Evolutionary conservation across 2,797 vertebrate genomes (phyloP).

Genomic region (Falco berigora): DNA sequence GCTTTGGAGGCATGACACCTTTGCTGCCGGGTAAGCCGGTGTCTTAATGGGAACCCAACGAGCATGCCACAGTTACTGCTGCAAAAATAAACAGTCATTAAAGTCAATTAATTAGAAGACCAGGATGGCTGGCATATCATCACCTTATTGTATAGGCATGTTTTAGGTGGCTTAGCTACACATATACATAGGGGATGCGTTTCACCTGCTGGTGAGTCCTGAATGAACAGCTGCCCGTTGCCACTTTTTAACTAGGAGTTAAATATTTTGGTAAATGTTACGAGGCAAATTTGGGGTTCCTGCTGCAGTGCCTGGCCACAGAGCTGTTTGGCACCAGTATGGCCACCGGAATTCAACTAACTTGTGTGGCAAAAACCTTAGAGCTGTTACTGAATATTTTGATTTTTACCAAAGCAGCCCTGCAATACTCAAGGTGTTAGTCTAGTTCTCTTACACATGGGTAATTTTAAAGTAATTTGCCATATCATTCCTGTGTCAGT

Average conservation of each 20-base stretch:
- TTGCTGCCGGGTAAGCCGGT: background rate
- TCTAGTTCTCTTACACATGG: background rate
- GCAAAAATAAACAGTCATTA: background rate
- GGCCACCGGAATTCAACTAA: background rate
- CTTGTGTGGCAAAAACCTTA: background rate
- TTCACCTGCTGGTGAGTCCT: background rate
- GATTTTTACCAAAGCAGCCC: background rate
- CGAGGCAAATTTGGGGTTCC: background rate
- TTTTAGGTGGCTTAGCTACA: background rate
- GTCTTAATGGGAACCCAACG: background rate
- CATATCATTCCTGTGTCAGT: background rate
- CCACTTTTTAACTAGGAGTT: background rate
- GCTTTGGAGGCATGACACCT: background rate
- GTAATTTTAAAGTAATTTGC: background rate
- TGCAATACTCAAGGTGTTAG: background rate
- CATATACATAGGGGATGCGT: rapidly evolving
- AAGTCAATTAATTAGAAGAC: background rate
- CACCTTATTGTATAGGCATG: background rate
- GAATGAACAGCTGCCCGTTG: background rate
- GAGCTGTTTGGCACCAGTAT: background rate
- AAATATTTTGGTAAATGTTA: background rate
- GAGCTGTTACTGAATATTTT: background rate
- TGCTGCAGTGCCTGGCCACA: background rate
- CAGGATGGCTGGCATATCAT: background rate
- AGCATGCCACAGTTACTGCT: background rate